Conservation (phyloP, 2,113 vertebrate species). For the Thinocorus orbignyianus region DNA sequence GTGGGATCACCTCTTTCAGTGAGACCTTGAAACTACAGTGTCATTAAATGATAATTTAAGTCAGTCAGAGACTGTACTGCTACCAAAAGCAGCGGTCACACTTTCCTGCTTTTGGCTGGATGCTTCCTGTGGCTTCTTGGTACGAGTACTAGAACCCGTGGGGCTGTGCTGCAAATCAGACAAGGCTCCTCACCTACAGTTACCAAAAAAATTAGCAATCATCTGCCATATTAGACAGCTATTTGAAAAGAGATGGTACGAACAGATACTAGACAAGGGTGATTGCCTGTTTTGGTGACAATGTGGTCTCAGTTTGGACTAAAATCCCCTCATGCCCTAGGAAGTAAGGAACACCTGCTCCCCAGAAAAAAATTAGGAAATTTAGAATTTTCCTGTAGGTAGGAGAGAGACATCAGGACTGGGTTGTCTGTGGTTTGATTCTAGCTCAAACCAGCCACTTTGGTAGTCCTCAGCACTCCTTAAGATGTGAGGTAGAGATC, state of each 20-base stretch:
- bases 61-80: not conserved
- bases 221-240: not conserved
- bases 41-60: not conserved
- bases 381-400: not conserved
- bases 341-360: not conserved
- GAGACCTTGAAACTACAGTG: not conserved
- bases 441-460: not conserved
- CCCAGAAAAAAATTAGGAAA: not conserved
- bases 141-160: not conserved
- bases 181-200: not conserved
- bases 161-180: not conserved
- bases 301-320: not conserved
- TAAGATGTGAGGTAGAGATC: not conserved
- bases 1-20: not conserved
- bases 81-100: not conserved
- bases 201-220: not conserved
- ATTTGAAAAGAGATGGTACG: not conserved
- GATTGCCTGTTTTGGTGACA: not conserved
- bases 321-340: not conserved
- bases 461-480: not conserved
- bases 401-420: not conserved
- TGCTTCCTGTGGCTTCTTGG: not conserved
- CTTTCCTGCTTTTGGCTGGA: not conserved
- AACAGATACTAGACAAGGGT: not conserved
- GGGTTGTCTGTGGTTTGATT: not conserved